Conservation (phyloP, 2,113 vertebrate species). For the Scophthalmus maximus region DNA sequence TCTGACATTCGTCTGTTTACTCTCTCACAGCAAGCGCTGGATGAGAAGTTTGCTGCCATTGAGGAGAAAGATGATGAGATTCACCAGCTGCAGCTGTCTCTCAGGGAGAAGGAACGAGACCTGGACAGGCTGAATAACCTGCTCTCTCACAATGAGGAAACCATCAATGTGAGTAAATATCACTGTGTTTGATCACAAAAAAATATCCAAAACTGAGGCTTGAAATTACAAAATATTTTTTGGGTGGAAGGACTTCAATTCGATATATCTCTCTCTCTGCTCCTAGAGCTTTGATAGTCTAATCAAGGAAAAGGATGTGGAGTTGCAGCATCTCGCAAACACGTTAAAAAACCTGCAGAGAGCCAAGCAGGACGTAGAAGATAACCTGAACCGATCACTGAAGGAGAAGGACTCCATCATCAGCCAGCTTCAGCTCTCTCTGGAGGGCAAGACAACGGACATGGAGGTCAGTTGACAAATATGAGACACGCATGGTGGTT, state of each 20-base stretch:
- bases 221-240: not conserved
- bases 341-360: conserved; percentile 84
- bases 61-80: conserved; percentile 87
- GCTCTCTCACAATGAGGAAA: conserved; percentile 82
- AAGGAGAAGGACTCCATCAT: conserved; percentile 86
- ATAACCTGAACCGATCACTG: conserved; percentile 84
- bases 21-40: conserved; percentile 77
- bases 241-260: not conserved
- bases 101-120: conserved; percentile 84
- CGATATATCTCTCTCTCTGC: not conserved
- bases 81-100: conserved; percentile 80
- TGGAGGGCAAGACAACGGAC: conserved; percentile 83
- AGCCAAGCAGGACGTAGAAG: conserved; percentile 85
- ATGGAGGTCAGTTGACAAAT: conserved; percentile 81
- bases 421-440: conserved; percentile 82
- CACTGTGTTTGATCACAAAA: not conserved
- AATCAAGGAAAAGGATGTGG: conserved; percentile 87
- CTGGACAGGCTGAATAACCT: conserved; percentile 82
- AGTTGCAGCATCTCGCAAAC: conserved; percentile 85
- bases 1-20: conserved; percentile 14
- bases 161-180: conserved; percentile 75
- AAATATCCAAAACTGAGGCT: not conserved
- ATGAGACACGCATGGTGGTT: too few relatives aligned
- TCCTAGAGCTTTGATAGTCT: conserved; percentile 84
- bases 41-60: conserved; percentile 82